Evolutionary conservation across 2,888 invertebrate species (phyloP).

Genomic region (Phengaris arion): DNA sequence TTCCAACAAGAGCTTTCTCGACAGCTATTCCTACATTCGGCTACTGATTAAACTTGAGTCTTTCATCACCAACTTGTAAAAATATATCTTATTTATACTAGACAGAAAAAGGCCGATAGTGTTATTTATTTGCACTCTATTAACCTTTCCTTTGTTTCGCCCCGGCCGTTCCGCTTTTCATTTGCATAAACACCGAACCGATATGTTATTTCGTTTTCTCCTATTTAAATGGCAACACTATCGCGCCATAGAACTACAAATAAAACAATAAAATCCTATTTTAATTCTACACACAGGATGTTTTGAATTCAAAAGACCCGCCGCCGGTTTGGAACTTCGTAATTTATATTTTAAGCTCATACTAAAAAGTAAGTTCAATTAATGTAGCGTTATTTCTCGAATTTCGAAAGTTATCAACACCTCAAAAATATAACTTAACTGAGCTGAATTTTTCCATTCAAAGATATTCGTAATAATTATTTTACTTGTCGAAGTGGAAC

Average conservation of each 20-base stretch:
- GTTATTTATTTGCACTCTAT: neutral
- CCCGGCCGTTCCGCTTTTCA: slow-evolving; percentile 1
- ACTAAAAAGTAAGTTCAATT: neutral
- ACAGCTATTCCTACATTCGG: too few species aligned
- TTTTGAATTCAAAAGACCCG: neutral
- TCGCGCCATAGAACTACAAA: neutral
- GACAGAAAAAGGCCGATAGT: neutral
- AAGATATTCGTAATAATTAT: slow-evolving; percentile 7
- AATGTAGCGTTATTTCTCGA: neutral
- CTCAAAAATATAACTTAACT: neutral
- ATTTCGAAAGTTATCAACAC: neutral
- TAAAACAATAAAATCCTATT: neutral
- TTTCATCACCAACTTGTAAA: too few species aligned
- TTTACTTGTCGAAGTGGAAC: neutral
- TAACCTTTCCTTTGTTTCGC: slow-evolving; percentile 24
- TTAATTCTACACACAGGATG: slow-evolving; percentile 5
- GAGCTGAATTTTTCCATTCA: too few species aligned
- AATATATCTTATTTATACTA: too few species aligned
- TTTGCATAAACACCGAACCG: slow-evolving; percentile 24
- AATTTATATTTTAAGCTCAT: neutral
- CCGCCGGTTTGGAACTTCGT: neutral
- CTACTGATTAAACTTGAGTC: too few species aligned
- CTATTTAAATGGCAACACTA: slow-evolving; percentile 4
- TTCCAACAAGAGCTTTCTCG: too few species aligned
- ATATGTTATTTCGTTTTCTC: slow-evolving; percentile 18